Evolutionary conservation across 2,797 vertebrate genomes (phyloP).

Genomic region (Tokudaia muenninki): DNA sequence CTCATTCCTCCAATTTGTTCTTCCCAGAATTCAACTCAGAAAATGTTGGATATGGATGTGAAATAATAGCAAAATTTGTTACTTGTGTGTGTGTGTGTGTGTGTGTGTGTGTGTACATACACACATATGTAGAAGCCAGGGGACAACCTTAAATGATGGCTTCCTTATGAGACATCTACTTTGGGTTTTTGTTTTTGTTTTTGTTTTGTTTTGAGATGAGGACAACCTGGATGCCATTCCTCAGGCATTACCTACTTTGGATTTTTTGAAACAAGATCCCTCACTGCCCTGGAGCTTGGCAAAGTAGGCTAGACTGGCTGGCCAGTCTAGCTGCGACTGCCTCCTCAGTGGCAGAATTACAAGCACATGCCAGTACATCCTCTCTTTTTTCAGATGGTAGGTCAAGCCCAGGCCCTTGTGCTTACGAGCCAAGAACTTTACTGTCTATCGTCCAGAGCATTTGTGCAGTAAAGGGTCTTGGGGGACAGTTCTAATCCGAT

Average conservation of each 20-base stretch:
- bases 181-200: background rate
- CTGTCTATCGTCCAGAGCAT: background rate
- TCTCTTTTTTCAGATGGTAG: background rate
- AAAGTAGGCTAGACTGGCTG: background rate
- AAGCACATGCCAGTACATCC: background rate
- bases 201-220: background rate
- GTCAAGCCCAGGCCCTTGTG: background rate
- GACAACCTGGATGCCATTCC: background rate
- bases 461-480: background rate
- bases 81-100: background rate
- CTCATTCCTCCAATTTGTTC: background rate
- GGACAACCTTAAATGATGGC: background rate
- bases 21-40: background rate
- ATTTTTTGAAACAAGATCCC: background rate
- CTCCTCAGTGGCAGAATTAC: background rate
- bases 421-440: background rate
- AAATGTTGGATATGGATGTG: background rate
- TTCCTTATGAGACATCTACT: background rate
- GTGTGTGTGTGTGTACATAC: no score
- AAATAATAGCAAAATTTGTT: background rate
- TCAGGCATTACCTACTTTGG: background rate
- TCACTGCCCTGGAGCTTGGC: background rate
- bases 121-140: background rate
- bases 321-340: background rate
- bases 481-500: background rate